These are phyloP conservation scores for Lasiurus cinereus DNA, from an alignment of 2,113 vertebrate genomes.

Conservation along the genomic window DNA sequence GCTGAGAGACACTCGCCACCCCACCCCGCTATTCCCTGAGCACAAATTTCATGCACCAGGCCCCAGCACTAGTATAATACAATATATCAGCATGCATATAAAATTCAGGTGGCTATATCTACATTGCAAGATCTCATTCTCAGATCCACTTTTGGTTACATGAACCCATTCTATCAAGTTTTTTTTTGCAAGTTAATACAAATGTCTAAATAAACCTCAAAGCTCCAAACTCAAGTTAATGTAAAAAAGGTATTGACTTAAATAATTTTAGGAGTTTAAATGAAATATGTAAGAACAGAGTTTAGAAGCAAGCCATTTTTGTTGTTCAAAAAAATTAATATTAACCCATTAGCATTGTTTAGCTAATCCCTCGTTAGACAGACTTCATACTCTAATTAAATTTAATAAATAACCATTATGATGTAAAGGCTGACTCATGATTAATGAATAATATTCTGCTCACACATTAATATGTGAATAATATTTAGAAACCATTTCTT, in stretches of 20 bases:
- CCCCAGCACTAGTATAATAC: background rate
- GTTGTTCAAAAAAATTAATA: background rate
- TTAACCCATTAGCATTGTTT: slow-evolving; percentile 36
- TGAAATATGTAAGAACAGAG: background rate
- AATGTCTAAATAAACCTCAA: slow-evolving; percentile 27
- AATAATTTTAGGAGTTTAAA: background rate
- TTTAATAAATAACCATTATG: slow-evolving; percentile 29
- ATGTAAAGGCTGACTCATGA: background rate
- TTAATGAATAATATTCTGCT: slow-evolving; percentile 33
- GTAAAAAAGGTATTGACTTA: background rate
- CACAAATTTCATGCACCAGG: too few species aligned
- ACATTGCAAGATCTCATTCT: background rate
- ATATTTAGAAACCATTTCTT: slow-evolving; percentile 45
- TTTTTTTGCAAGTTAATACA: background rate
- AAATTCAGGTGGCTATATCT: background rate
- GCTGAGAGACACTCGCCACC: too few species aligned
- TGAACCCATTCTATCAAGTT: background rate
- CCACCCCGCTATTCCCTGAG: too few species aligned
- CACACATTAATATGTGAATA: slow-evolving; percentile 20
- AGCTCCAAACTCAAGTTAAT: background rate
- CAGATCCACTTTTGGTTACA: background rate
- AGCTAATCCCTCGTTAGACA: slow-evolving; percentile 24
- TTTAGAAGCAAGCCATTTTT: background rate
- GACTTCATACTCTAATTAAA: slow-evolving; percentile 56
- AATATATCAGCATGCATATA: background rate